phyloP scores from a whole-genome alignment of 1,140 invertebrate species.

The Cataglyphis hispanica region DNA sequence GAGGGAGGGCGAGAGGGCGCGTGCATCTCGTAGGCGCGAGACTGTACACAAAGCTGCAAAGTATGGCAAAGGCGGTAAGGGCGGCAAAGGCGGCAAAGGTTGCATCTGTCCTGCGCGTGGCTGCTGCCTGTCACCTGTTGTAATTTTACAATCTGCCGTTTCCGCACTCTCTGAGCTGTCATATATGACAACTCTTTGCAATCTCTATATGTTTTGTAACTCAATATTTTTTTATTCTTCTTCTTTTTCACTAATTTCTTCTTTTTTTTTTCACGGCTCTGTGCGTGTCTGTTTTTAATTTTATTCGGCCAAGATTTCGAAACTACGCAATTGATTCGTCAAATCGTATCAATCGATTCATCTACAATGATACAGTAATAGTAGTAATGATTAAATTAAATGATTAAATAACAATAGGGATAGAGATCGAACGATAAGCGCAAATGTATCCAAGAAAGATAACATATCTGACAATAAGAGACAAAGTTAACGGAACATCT shows the following conservation, averaged over 20 bases:
- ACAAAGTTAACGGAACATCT: not conserved
- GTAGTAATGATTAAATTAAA: too few species aligned
- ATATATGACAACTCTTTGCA: slow-evolving; percentile 4
- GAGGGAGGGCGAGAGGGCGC: slow-evolving; percentile 39
- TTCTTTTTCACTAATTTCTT: not conserved
- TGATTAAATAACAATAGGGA: too few species aligned
- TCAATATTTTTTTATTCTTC: not conserved
- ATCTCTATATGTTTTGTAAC: slow-evolving; percentile 4
- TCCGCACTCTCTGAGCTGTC: not conserved
- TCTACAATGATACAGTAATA: too few species aligned
- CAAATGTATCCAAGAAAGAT: not conserved
- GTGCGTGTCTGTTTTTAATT: too few species aligned
- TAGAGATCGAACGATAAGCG: not conserved
- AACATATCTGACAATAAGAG: slow-evolving; percentile 21
- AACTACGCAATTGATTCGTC: too few species aligned
- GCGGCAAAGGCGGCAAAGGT: slow-evolving; percentile 53
- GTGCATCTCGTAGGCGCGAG: slow-evolving; percentile 67
- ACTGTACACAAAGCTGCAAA: slow-evolving; percentile 70
- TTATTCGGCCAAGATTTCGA: too few species aligned
- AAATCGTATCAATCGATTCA: too few species aligned
- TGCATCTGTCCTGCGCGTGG: slow-evolving; percentile 75
- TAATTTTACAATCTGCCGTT: slow-evolving; percentile 80
- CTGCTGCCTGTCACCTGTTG: slow-evolving; percentile 82
- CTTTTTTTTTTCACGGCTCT: too few species aligned
- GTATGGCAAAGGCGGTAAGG: slow-evolving; percentile 41